Evolutionary conservation across 2,888 invertebrate species (phyloP), one percentile per base, ranked within the genome.

Genomic region (Pyrrhia umbra): DNA sequence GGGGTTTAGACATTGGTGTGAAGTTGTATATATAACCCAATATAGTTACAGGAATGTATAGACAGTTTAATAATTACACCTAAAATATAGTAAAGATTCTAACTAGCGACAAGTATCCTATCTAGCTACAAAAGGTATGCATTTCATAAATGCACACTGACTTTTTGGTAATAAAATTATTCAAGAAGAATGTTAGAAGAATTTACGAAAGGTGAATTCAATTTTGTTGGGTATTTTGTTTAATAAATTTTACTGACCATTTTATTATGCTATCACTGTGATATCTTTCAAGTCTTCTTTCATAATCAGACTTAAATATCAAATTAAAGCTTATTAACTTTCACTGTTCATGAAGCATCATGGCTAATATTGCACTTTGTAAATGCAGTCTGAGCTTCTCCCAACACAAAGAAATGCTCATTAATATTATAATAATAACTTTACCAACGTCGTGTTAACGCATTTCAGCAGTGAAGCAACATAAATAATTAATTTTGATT

Each of bases 141-240:
- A 91, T 87, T 92, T 91, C 75, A 81, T 81, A 91, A 92, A 92
- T 88, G 90, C 91, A 88, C 78, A 90, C 85, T 84, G 86, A 89
- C 85, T 91, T 91, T 91, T 91, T 90, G 86, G 89, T 88, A 76
- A 65, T 77, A 65, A 81, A 65, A 76, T 74, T 73, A 69, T 74
- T 80, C 54, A 75, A 71, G 58, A 67, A 69, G 55, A 75, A 82
- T 75, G 65, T 82, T 77, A 70, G 27, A 68, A 75, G 68, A 79
- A 68, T 64, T 77, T 75, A 65, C 46, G 65, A 77, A 70, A 66
- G 71, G 57, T 72, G 43, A 68, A 46, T 55, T 40, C 47, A 54
- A 64, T 66, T 75, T 75, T 59, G 50, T 74, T 60, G 51, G 55
- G 68, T 56, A 51, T 40, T 16, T 46, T 46, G 34, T 25, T 65